These are phyloP conservation scores for Leptestheria dahalacensis DNA, from an alignment of 1,140 invertebrate genomes.

Conservation along the genomic window DNA sequence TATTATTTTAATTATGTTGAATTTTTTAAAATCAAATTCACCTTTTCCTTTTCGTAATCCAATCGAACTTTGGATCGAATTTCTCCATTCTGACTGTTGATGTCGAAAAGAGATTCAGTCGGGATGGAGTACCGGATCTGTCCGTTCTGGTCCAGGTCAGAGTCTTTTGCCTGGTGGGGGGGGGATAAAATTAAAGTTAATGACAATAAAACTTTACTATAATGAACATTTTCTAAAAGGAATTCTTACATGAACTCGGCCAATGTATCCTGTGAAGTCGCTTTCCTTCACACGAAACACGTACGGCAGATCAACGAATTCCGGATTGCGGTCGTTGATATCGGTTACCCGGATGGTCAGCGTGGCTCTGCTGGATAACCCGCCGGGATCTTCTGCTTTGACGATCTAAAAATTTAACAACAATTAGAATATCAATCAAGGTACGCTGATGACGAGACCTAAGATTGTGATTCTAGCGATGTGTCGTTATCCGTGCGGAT, in stretches of 20 bases:
- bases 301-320: constrained; percentile 32
- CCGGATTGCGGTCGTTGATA: constrained; percentile 57
- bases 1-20: neutral
- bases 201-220: too few relatives aligned
- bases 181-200: neutral
- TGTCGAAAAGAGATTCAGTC: constrained; percentile 54
- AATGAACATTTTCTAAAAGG: neutral
- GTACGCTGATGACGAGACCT: too few relatives aligned
- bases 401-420: constrained; percentile 41
- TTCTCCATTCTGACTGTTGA: constrained; percentile 61
- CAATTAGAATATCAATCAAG: constrained; percentile 7
- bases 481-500: too few relatives aligned
- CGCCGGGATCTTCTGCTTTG: constrained; percentile 69
- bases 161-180: constrained; percentile 37
- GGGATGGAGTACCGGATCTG: constrained; percentile 47
- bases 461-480: too few relatives aligned
- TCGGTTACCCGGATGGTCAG: constrained; percentile 78
- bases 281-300: constrained; percentile 70
- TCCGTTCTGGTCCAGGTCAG: constrained; percentile 53
- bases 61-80: constrained; percentile 56
- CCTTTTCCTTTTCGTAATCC: constrained; percentile 67
- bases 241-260: constrained; percentile 50
- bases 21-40: constrained; percentile 22
- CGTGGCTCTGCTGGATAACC: constrained; percentile 59
- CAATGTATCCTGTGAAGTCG: constrained; percentile 44